Conservation (phyloP, 2,888 invertebrate species). For the Lumbricus terrestris region DNA sequence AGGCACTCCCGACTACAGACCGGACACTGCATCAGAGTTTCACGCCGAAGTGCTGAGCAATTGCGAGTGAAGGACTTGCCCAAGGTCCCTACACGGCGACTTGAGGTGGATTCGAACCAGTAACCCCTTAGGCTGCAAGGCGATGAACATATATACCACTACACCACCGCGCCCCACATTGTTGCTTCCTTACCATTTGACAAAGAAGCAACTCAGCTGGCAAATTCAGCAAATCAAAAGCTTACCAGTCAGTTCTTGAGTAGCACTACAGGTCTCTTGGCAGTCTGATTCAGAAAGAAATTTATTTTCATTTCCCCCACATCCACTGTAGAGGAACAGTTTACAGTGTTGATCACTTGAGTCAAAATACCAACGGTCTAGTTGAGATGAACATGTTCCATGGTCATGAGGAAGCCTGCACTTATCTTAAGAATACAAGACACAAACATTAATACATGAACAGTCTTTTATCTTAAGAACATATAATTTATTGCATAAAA, state of each 20-base stretch:
- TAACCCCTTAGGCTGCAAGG: too few relatives aligned
- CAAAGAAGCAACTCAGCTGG: too few relatives aligned
- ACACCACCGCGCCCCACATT: too few relatives aligned
- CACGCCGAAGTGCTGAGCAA: too few relatives aligned
- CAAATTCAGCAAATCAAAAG: background rate
- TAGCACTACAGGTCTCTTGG: constrained; percentile 32
- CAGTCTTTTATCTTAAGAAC: background rate
- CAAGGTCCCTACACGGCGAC: too few relatives aligned
- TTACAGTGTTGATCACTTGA: constrained; percentile 66
- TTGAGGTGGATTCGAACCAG: too few relatives aligned
- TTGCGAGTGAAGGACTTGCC: too few relatives aligned
- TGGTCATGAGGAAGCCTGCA: constrained; percentile 30
- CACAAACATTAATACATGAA: background rate
- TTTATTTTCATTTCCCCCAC: constrained; percentile 74
- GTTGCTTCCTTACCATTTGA: too few relatives aligned
- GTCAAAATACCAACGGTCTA: constrained; percentile 36
- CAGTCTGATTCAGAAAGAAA: constrained; percentile 46
- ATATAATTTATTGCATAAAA: background rate
- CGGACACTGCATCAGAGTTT: too few relatives aligned
- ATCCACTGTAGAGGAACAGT: constrained; percentile 81
- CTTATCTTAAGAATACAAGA: constrained; percentile 21
- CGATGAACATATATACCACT: too few relatives aligned
- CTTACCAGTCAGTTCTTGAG: constrained; percentile 27
- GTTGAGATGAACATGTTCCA: constrained; percentile 33
- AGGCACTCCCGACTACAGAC: too few relatives aligned